Evolutionary conservation across 2,113 vertebrate genomes (phyloP), one percentile per base, ranked within the genome.

Genomic region (Vulpes lagopus): DNA sequence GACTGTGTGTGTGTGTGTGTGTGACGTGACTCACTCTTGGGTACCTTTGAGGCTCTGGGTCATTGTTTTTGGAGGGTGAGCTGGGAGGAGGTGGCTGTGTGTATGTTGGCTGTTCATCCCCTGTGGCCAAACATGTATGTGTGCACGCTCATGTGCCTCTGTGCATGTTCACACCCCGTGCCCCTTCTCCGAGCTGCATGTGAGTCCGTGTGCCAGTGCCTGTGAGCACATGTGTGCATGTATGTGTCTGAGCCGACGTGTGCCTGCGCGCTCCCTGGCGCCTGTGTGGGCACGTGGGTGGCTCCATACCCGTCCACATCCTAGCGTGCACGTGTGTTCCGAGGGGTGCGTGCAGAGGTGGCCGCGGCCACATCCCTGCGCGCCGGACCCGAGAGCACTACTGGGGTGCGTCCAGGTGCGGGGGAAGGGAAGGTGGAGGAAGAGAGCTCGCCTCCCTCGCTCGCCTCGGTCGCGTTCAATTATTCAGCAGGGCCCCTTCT

Each of bases 401-500:
- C 1, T 78, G 96, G 97, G 96, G 92, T 89, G 81, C 69, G 60
- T 82, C 91, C 95, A 64, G 96, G 94, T 92, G 94, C 64, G 49
- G 76, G 51, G 10, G 60, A 64, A 32, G 86, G 51, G 82, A 88
- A 60, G 73, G 74, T 27, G 60, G 59, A 64, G 89, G 91, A 89
- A 57, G 89, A 79, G 69, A 80, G 57, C 80, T 32, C 43, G 97
- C 92, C 51, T 91, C 92, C 89, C 64, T 55, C 16, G 92, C 89
- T 38, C 85, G 96, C 96, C 95, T 97, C 93, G 57, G 95, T 91
- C 96, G 89, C 65, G 94, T 93, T 98, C 97, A 96, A 96, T 98
- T 98, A 97, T 98, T 97, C 97, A 97, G 96, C 96, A 96, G 95
- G 95, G 96, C 92, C 97, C 97, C 85, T 95, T 88, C 89, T 96